Percentiles rank a stretch among this genome's conserved stretches.
phyloP scores from a whole-genome alignment of 1,140 invertebrate genomes.

The Drepana arcuata region DNA sequence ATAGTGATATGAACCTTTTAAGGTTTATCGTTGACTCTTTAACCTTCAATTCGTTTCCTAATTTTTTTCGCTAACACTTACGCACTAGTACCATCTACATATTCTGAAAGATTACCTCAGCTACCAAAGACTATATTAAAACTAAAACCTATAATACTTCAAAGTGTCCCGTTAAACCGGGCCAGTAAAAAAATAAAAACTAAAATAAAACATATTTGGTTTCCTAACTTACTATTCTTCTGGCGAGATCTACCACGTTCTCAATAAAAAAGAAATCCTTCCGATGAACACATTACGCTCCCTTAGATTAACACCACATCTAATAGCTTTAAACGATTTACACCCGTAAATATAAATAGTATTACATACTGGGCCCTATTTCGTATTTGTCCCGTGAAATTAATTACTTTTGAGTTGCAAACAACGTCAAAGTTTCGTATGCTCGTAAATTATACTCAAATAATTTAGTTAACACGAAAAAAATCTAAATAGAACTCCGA shows the following conservation, averaged over 20 bases:
- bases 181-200: conserved; percentile 35
- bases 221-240: conserved; percentile 36
- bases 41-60: conserved; percentile 33
- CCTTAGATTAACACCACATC: conserved; percentile 33
- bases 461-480: too few species aligned
- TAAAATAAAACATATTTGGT: conserved; percentile 39
- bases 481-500: too few species aligned
- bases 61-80: conserved; percentile 48
- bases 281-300: conserved; percentile 57
- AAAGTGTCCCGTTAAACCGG: conserved; percentile 57
- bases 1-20: conserved; percentile 70
- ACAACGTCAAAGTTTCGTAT: too few species aligned
- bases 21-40: conserved; percentile 47
- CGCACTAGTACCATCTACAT: conserved; percentile 36
- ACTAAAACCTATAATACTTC: conserved; percentile 63
- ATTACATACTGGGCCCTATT: conserved; percentile 61
- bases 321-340: conserved; percentile 56
- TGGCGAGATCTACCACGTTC: conserved; percentile 32
- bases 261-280: conserved; percentile 32
- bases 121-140: conserved; percentile 37
- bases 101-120: conserved; percentile 42
- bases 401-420: too few species aligned
- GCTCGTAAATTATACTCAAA: too few species aligned
- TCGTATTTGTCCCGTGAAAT: too few species aligned
- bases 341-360: conserved; percentile 62